A percentile compares a stretch with the other conserved stretches of the same genome.
phyloP scores from a whole-genome alignment of 2,113 vertebrate species.

The Pollimyrus isidori region DNA sequence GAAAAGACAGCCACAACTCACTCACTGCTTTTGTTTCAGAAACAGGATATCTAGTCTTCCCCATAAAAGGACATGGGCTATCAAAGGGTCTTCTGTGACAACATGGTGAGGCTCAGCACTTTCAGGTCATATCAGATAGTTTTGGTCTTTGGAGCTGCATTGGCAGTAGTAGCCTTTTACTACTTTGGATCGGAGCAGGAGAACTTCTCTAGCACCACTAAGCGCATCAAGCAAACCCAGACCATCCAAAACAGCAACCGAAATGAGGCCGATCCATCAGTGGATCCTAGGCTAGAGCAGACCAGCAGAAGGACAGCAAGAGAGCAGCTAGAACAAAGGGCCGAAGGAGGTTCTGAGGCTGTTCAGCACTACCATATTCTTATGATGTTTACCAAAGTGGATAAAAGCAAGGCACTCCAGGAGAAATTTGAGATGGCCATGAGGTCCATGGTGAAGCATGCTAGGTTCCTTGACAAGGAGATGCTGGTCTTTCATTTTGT shows the following conservation, averaged over 20 bases:
- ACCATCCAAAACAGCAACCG: slow-evolving; percentile 56
- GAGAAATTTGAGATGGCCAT: slow-evolving; percentile 67
- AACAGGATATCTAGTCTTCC: slow-evolving; percentile 14
- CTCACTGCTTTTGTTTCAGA: background rate
- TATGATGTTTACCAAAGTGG: slow-evolving; percentile 90
- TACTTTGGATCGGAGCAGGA: slow-evolving; percentile 79
- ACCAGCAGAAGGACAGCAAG: background rate
- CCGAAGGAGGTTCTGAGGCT: background rate
- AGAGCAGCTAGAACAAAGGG: slow-evolving; percentile 1
- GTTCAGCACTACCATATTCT: slow-evolving; percentile 67
- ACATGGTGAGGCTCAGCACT: slow-evolving; percentile 57
- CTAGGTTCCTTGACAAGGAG: slow-evolving; percentile 56
- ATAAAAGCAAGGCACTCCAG: slow-evolving; percentile 67
- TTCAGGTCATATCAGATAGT: slow-evolving; percentile 63
- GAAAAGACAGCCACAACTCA: background rate
- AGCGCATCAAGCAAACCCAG: slow-evolving; percentile 71
- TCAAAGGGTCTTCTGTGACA: slow-evolving; percentile 42
- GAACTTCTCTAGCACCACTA: slow-evolving; percentile 85
- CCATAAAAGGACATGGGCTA: slow-evolving; percentile 48
- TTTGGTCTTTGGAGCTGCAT: slow-evolving; percentile 69
- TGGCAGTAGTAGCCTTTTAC: slow-evolving; percentile 84
- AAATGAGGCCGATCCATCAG: slow-evolving; percentile 54
- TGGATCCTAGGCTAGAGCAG: slow-evolving; percentile 42
- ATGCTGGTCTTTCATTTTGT: slow-evolving; percentile 62
- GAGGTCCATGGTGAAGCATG: slow-evolving; percentile 60